Conservation (phyloP, 1,140 invertebrate genomes). For the Camponotus pennsylvanicus region DNA sequence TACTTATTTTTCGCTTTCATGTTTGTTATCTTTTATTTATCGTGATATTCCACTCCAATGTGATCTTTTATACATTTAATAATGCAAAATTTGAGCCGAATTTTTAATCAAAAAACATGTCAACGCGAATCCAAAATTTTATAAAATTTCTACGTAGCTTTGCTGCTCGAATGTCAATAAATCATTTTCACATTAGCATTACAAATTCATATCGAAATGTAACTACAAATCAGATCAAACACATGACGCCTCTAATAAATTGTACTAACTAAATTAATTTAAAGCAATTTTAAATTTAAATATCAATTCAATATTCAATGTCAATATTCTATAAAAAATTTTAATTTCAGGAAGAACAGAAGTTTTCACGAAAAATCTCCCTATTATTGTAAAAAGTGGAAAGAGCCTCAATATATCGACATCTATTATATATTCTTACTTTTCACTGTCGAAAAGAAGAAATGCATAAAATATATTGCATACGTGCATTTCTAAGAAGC, state of each 20-base stretch:
- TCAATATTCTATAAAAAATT: too few relatives aligned
- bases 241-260: background rate
- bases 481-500: background rate
- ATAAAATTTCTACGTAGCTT: background rate
- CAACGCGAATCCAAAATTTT: background rate
- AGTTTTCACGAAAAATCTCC: too few relatives aligned
- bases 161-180: background rate
- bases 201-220: background rate
- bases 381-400: background rate
- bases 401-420: background rate
- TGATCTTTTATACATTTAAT: background rate
- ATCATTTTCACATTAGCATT: background rate
- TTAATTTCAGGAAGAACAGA: too few relatives aligned
- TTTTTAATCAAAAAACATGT: background rate
- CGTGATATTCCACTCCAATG: background rate
- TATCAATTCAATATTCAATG: too few relatives aligned
- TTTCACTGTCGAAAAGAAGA: conserved; percentile 1
- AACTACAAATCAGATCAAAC: background rate
- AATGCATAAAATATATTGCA: background rate
- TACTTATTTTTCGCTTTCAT: conserved; percentile 1
- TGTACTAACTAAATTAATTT: background rate
- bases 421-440: background rate
- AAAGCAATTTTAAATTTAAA: background rate
- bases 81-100: background rate
- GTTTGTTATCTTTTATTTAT: background rate